Evolutionary conservation across 2,888 invertebrate genomes (phyloP), one percentile per base, ranked within the genome.

Genomic region (Macropis europaea): DNA sequence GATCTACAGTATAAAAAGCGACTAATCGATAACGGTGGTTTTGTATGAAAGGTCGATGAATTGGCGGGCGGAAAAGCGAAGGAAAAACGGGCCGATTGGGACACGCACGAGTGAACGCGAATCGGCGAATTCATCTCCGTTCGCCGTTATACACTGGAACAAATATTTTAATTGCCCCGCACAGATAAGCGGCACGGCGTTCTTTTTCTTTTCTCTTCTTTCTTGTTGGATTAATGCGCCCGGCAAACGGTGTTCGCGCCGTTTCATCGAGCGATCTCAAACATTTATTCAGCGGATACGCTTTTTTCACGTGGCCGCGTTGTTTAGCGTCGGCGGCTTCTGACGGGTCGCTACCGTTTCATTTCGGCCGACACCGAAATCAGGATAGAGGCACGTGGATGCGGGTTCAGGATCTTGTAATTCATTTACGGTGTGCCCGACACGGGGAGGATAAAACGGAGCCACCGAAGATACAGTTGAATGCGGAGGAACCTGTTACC

Each of bases 141-240:
- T 30, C 32, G 53, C 15, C 50, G 43, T n/a, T n/a, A 3, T 19
- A 32, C 17, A 48, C 40, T 30, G 13, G 47, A 17, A 38, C 38
- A 24, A 66, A 73, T 73, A 56, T 74, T 73, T 63, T 67, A 74
- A 74, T 73, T 67, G 73, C 53, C 17, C 7, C 42, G 15, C 24
- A n/a, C n/a, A n/a, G 52, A 32, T 34, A 40, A 47, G 42, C 61
- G 60, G 30, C 34, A 24, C 47, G 30, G 43, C 22, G n/a, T n/a
- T 19, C 28, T 32, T 50, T 42, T 50, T 36, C 11, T 34, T 5
- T 24, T 43, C n/a, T 11, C 28, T 13, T 11, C n/a, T n/a, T 32
- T 57, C 45, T 45, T 45, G 42, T 26, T 26, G 19, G 47, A 47
- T 52, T 53, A 47, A 57, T 50, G 47, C 40, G 61, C 42, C 43